Base-by-base conservation (phyloP, 2,113 vertebrate species). In the Hyla sarda region DNA sequence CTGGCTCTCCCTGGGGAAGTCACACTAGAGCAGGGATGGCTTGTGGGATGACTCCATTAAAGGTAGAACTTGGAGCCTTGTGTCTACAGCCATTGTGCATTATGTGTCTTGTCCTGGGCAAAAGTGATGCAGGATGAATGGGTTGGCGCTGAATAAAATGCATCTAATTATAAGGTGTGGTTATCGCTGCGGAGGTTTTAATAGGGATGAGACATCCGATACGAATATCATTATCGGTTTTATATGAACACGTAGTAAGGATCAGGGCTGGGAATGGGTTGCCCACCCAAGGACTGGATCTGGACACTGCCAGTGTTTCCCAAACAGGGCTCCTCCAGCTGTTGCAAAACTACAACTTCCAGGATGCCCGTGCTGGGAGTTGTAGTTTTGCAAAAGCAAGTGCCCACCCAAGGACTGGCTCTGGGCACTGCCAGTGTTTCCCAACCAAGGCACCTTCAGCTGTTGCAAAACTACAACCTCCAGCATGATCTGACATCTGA, bases 111-210 rank as follows among this genome's bases (percentile, higher is more conserved):
- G 25, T 45, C 41, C 37, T n/a, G 9, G 0, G 4, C n/a, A 11
- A 5, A 75, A 75, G 73, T 76, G 45, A 76, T 76, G 47, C 19
- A 14, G 41, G 48, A 50, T 76, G 45, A 52, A 50, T 52, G 73
- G 48, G 74, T 52, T 77, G 48, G 74, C 48, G 19, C 48, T 32
- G 50, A 11, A 52, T 28, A 32, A n/a, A 77, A 62, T 62, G 78
- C 56, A 25, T 16, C 23, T 81, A 81, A 81, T 80, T 80, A 80
- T 25, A 65, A 80, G 76, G 76, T 41, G 77, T 60, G 54, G 77
- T 21, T 14, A 79, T 12, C 34, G 14, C 67, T 34, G 65, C 30
- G 5, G 23, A 74, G 28, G 30, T 65, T 77, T n/a, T 58, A 19
- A 28, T 28, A 5, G 78, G 34, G 25, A 14, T 47, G 78, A 34